Evolutionary conservation across 2,113 vertebrate genomes (phyloP), one percentile per base, ranked within the genome.

Genomic region (Poeciliopsis prolifica): DNA sequence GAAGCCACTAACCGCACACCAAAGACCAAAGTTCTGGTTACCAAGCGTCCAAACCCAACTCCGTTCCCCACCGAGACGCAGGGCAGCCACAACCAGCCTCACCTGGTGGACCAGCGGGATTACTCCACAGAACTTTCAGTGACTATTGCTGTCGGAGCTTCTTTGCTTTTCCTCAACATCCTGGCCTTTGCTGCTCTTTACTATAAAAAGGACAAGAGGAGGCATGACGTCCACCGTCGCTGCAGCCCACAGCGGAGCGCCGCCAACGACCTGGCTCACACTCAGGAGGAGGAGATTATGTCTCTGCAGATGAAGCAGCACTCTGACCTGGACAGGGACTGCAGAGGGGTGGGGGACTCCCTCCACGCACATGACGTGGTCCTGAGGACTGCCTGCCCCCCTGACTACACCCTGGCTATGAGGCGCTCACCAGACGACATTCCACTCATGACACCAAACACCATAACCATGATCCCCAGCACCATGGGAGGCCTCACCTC

Each of bases 231-330:
- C 24, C 98, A 99, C 30, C 92, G 97, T 83, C 95, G 97, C 85
- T 98, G 98, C 87, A 99, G 98, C 91, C 98, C 98, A 3, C 97
- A 99, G 81, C 95, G 96, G 68, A 96, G 94, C 7, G 94, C 97
- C 0, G 93, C 96, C 86, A 98, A 98, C 19, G 97, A 99, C 88
- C 96, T 99, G 76, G 96, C 97, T 71, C 98, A 99, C 83, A 97
- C 97, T 81, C 98, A 98, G 91, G 98, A 99, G 94, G 98, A 99
- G 92, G 97, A 99, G 92, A 97, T 99, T 90, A 99, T 99, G 98
- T 99, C 98, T 87, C 95, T 99, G 82, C 98, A 99, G 92, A 98
- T 99, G 97, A 99, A 99, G 96, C 97, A 98, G 95, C 98, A 97
- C 95, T 97, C 96, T 64, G 97, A 98, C 90, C 94, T 99, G 95